These are phyloP conservation scores for Temnothorax rugatulus DNA, from an alignment of 2,888 invertebrate genomes.

Conservation along the genomic window DNA sequence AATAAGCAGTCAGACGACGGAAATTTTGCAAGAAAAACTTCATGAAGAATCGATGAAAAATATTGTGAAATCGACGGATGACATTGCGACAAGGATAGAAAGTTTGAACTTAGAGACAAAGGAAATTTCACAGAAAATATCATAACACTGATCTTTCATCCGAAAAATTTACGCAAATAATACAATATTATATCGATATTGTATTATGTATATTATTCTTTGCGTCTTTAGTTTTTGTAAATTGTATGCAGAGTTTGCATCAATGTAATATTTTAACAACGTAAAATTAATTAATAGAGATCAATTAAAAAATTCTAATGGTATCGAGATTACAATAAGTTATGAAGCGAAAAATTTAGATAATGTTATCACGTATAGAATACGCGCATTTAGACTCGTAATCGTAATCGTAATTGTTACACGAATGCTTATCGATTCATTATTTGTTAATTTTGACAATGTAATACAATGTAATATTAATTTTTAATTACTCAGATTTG, in stretches of 20 bases:
- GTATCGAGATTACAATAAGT: background rate
- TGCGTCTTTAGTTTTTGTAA: background rate
- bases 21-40: conserved; percentile 72
- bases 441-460: background rate
- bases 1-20: conserved; percentile 88
- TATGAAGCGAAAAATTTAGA: background rate
- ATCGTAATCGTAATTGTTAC: background rate
- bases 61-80: conserved; percentile 42
- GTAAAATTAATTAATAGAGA: background rate
- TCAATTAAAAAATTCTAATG: background rate
- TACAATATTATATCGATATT: background rate
- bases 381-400: background rate
- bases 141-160: conserved; percentile 55
- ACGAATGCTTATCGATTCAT: background rate
- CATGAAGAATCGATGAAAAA: background rate
- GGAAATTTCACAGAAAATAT: conserved; percentile 69
- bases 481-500: background rate
- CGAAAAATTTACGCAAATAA: background rate
- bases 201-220: background rate
- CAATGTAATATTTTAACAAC: background rate
- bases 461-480: background rate
- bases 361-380: background rate
- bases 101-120: conserved; percentile 68
- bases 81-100: conserved; percentile 69
- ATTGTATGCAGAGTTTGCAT: background rate